Percentiles rank a stretch among this genome's conserved stretches.
Evolutionary conservation across 2,113 vertebrate species (phyloP).

Genomic region (Cacatua alba): DNA sequence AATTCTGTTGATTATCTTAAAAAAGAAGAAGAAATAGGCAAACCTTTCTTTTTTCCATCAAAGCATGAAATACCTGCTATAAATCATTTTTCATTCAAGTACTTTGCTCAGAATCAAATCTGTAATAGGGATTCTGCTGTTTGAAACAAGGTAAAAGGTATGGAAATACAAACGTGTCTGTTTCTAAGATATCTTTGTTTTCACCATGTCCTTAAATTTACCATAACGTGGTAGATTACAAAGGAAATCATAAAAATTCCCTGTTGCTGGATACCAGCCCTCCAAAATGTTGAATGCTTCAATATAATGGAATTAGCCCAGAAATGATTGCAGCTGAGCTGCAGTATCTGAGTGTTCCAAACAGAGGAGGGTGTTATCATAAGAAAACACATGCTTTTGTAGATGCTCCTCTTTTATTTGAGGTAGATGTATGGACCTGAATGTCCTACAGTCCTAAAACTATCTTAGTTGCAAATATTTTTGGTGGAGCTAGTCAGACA

Average conservation of each 20-base stretch:
- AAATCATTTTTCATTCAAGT: background rate
- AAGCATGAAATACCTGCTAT: background rate
- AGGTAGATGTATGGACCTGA: background rate
- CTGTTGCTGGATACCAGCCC: background rate
- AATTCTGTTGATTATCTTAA: background rate
- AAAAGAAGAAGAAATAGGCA: background rate
- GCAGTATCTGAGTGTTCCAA: background rate
- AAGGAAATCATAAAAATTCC: constrained; percentile 8
- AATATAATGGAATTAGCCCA: background rate
- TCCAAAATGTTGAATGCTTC: background rate
- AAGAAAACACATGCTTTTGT: background rate
- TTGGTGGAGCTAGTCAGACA: background rate
- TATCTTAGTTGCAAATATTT: background rate
- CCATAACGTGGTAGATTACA: background rate
- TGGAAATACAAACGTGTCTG: background rate
- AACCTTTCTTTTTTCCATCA: background rate
- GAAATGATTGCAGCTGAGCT: background rate
- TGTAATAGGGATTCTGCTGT: background rate
- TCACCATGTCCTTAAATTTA: background rate
- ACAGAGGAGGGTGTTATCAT: background rate
- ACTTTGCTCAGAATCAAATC: background rate
- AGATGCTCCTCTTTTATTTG: background rate
- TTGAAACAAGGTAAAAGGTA: background rate
- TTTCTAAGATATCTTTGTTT: background rate
- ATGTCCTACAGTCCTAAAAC: background rate